phyloP scores from a whole-genome alignment of 2,113 vertebrate genomes.

The Odobenus rosmarus region DNA sequence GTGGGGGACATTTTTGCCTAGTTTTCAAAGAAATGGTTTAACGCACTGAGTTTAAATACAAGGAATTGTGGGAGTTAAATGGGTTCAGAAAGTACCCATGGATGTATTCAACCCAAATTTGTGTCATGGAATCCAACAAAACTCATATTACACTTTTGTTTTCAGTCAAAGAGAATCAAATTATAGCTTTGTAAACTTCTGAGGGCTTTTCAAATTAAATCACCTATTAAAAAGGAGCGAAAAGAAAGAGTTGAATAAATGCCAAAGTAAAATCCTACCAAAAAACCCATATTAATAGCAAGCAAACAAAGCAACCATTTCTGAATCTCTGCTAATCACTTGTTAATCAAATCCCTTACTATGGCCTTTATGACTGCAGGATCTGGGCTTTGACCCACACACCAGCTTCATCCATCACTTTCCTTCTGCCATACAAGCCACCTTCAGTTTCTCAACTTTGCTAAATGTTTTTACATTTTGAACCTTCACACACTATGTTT shows the following conservation, averaged over 20 bases:
- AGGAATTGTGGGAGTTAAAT: conserved; percentile 40
- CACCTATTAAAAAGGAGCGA: neutral
- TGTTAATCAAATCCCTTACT: neutral
- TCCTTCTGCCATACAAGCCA: neutral
- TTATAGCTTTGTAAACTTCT: conserved; percentile 52
- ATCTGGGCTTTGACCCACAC: neutral
- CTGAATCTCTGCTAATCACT: neutral
- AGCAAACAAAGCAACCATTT: neutral
- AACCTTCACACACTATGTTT: neutral
- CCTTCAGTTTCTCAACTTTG: neutral
- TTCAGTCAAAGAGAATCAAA: conserved; percentile 46
- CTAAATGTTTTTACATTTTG: neutral
- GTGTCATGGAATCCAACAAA: conserved; percentile 38
- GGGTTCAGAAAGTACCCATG: neutral
- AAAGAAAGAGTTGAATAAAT: neutral
- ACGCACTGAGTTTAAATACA: conserved; percentile 10
- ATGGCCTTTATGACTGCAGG: neutral
- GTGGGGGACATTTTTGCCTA: neutral
- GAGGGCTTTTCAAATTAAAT: conserved; percentile 31
- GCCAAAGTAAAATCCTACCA: conserved; percentile 30
- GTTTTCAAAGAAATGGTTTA: conserved; percentile 58
- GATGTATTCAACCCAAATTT: conserved; percentile 18
- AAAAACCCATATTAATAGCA: neutral
- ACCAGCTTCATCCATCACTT: neutral
- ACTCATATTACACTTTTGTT: neutral